Conservation (phyloP, 2,888 invertebrate species). For the Sycophila texana region DNA sequence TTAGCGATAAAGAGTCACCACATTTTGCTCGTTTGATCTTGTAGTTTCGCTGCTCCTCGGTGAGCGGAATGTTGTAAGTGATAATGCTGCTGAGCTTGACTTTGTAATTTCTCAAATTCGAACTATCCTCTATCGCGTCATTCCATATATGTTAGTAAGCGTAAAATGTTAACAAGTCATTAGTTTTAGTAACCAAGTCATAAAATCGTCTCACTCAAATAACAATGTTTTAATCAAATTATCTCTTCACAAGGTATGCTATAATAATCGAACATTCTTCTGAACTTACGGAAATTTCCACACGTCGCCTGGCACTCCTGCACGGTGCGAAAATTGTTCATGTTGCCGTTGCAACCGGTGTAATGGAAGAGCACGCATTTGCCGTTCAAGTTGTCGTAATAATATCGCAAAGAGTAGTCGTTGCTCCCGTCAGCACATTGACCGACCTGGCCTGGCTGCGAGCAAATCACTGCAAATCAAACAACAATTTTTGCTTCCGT, state of each 20-base stretch:
- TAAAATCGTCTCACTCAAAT: not conserved
- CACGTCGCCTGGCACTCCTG: conserved; percentile 84
- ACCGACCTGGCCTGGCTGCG: conserved; percentile 67
- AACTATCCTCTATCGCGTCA: conserved; percentile 26
- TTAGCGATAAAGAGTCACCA: conserved; percentile 63
- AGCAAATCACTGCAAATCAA: conserved; percentile 66
- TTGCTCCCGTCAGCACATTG: conserved; percentile 61
- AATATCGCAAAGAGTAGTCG: conserved; percentile 64
- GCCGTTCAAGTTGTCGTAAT: conserved; percentile 84
- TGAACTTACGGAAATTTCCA: conserved; percentile 75
- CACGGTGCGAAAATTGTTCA: conserved; percentile 88
- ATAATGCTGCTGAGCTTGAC: conserved; percentile 72
- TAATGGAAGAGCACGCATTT: conserved; percentile 90
- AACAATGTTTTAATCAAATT: not conserved
- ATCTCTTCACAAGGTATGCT: not conserved
- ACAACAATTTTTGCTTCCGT: too few species aligned
- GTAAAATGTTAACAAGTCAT: conserved; percentile 8
- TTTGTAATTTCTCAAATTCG: conserved; percentile 40
- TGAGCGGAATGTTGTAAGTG: conserved; percentile 71
- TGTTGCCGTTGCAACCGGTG: conserved; percentile 92
- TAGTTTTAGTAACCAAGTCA: not conserved
- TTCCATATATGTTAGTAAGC: conserved; percentile 46
- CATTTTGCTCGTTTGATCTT: conserved; percentile 70
- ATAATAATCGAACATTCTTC: not conserved
- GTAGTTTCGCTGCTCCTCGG: conserved; percentile 65